A percentile compares a stretch with the other conserved stretches of the same genome.
These are phyloP conservation scores for Phymastichus coffea DNA, from an alignment of 1,140 invertebrate genomes.

Conservation along the genomic window DNA sequence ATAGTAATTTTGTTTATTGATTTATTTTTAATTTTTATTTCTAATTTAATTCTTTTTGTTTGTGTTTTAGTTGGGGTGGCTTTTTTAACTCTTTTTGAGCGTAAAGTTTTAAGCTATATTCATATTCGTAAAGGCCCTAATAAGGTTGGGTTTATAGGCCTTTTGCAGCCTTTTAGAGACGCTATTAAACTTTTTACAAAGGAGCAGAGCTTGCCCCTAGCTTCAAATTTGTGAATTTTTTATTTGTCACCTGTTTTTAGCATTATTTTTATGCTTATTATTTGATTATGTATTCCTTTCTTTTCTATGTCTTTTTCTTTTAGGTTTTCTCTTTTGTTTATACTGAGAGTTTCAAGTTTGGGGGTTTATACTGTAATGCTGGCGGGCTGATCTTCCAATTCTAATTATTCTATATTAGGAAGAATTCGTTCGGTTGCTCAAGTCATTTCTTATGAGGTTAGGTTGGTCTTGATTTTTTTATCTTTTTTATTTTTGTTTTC, in stretches of 20 bases:
- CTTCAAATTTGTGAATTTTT: neutral
- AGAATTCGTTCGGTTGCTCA: slow-evolving; percentile 63
- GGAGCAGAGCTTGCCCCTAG: slow-evolving; percentile 58
- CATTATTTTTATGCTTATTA: slow-evolving; percentile 9
- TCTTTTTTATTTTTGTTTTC: slow-evolving; percentile 51
- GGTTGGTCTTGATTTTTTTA: slow-evolving; percentile 61
- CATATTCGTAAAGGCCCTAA: slow-evolving; percentile 71
- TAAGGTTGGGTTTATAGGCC: slow-evolving; percentile 63
- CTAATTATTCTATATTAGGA: slow-evolving; percentile 66
- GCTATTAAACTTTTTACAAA: slow-evolving; percentile 58
- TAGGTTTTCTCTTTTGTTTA: too few species aligned
- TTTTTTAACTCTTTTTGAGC: slow-evolving; percentile 70
- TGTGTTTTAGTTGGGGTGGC: slow-evolving; percentile 62
- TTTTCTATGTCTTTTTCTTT: slow-evolving; percentile 29
- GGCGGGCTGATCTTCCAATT: slow-evolving; percentile 64
- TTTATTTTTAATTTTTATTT: slow-evolving; percentile 51
- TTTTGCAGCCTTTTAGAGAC: slow-evolving; percentile 68
- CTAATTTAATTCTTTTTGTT: slow-evolving; percentile 55
- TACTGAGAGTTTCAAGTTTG: slow-evolving; percentile 60
- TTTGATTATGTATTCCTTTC: slow-evolving; percentile 10
- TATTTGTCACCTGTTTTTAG: slow-evolving; percentile 32
- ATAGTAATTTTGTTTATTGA: slow-evolving; percentile 1
- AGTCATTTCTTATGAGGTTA: slow-evolving; percentile 70
- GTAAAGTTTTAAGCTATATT: slow-evolving; percentile 62
- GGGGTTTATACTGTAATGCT: slow-evolving; percentile 61